Percentiles rank a stretch among this genome's conserved stretches.
phyloP scores from a whole-genome alignment of 2,797 vertebrate genomes.

The Urophycis tenuis region DNA sequence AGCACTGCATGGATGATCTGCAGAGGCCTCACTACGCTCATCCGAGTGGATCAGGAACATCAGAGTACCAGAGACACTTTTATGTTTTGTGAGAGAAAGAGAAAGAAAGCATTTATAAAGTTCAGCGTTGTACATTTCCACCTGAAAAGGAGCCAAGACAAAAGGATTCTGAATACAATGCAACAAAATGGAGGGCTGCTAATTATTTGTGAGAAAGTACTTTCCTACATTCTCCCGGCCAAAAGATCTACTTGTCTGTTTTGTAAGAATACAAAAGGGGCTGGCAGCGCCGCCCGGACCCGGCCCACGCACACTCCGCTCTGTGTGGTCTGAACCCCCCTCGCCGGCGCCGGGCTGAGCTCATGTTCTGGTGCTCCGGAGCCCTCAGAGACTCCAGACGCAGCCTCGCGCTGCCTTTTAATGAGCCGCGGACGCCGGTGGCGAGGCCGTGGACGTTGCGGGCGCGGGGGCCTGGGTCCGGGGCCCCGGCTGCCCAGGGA shows the following conservation, averaged over 20 bases:
- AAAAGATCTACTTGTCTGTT: neutral
- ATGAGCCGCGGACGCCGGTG: neutral
- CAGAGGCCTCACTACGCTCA: neutral
- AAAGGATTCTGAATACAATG: neutral
- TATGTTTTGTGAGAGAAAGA: too few species aligned
- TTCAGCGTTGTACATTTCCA: neutral
- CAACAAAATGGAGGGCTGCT: neutral
- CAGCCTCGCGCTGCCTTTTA: neutral
- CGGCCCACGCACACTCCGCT: neutral
- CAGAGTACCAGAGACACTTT: too few species aligned
- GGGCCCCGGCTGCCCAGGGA: neutral
- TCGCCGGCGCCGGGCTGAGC: neutral
- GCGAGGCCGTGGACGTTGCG: neutral
- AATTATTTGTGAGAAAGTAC: too few species aligned
- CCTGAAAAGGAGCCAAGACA: neutral
- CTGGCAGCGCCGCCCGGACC: neutral
- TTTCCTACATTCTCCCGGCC: neutral
- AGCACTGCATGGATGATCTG: neutral
- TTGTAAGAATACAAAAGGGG: neutral
- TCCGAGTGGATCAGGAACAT: neutral
- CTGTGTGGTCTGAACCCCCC: neutral
- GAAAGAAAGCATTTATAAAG: too few species aligned
- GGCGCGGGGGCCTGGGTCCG: neutral
- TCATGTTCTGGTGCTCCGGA: neutral
- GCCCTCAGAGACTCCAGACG: neutral